Base-by-base conservation (phyloP, 1,140 invertebrate genomes). In the Vollenhovia emeryi region DNA sequence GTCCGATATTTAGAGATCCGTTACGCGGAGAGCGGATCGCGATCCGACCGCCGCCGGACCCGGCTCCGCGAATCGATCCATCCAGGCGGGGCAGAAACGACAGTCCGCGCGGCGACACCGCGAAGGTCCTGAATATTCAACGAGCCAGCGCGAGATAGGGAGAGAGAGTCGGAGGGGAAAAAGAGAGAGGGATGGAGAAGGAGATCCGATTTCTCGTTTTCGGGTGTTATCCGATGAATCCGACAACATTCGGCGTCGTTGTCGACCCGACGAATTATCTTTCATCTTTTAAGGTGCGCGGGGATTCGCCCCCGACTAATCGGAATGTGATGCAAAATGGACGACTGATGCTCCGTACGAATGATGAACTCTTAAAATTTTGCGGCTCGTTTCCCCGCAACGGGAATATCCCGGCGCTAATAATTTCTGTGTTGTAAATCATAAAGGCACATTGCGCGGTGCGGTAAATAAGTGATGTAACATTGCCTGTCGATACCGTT, bases 121-220 rank as follows among this genome's bases (percentile, higher is more conserved):
- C 84, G 30, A 78, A 48, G 59, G 66, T 48, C n/a, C 13, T 89
- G 79, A 87, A 89, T 89, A 89, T 89, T 89, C 86, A 86, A 89
- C 68, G 59, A 60, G 8, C 50, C 36, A 15, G 8, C 30, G 8
- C 30, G 57, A 84, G 84, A 50, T 36, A 24, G 33, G 24, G 11
- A 43, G 33, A 36, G 21, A n/a, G 27, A 18, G 27, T 6, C 48
- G 15, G 33, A 57, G 4, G 11, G 21, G 2, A 11, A 6, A 4
- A 21, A 55, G 4, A 40, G 33, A 55, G n/a, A 52, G 30, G 40
- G 48, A 50, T 6, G 5, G 9, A 52, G 30, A 55, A 69, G 30
- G 64, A 71, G 24, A 55, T 21, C 36, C 66, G 66, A 43, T 40
- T 60, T 69, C 78, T 73, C 78, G 78, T 71, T 82, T 82, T 30